Percentiles rank a stretch among this genome's conserved stretches.
Conservation (phyloP, 2,113 vertebrate species). For the Ursus arctos region DNA sequence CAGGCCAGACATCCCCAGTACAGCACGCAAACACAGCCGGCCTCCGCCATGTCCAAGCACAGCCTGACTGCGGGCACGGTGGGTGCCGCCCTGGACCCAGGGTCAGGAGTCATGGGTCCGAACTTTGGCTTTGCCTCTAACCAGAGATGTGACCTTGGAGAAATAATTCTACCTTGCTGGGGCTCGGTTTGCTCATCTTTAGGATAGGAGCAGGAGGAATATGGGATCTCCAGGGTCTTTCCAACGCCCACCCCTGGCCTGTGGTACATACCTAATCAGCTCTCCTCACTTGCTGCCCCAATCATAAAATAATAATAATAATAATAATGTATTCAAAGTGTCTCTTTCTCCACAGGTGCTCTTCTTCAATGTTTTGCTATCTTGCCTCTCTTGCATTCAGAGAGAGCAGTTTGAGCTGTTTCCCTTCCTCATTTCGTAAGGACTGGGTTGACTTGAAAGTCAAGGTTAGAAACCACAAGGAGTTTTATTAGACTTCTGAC, state of each 20-base stretch:
- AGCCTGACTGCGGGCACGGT: fast-evolving
- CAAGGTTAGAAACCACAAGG: slow-evolving; percentile 58
- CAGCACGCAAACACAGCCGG: too few species aligned
- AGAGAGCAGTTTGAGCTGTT: neutral
- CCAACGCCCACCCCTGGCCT: neutral
- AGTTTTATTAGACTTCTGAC: neutral
- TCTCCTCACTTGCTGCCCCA: neutral
- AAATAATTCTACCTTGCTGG: neutral
- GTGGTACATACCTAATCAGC: fast-evolving
- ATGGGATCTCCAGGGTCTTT: neutral
- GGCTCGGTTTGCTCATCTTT: neutral
- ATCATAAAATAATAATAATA: neutral
- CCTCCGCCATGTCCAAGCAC: neutral
- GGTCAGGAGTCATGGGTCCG: neutral
- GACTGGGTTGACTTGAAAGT: slow-evolving; percentile 35
- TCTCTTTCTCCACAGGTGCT: neutral
- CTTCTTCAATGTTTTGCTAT: neutral
- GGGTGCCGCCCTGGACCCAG: fast-evolving
- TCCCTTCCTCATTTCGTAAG: slow-evolving; percentile 43
- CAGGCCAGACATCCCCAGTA: too few species aligned
- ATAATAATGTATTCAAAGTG: neutral
- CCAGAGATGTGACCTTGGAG: neutral
- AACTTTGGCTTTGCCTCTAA: neutral
- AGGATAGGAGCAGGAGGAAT: neutral
- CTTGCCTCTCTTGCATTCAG: neutral